Base-by-base conservation (phyloP, 1,140 invertebrate genomes). In the Drepana arcuata region DNA sequence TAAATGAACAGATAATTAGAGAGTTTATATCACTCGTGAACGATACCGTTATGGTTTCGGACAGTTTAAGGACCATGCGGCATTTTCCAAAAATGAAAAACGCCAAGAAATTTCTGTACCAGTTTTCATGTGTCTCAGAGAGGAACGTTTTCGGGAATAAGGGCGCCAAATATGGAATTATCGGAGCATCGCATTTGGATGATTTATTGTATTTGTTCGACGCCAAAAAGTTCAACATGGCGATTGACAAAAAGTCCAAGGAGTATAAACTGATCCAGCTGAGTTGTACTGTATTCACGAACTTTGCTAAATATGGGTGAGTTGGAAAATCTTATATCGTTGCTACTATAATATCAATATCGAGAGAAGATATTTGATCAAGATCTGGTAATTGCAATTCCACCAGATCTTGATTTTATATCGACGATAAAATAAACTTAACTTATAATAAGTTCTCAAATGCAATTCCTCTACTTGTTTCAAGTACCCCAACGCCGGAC, bases 261-360 rank as follows among this genome's bases (percentile, higher is more conserved):
- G 49, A 57, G 15, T 61, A 64, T 26, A 61, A 66, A 26, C 67
- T 85, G 54, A 58, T 71, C 1, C 51, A 75, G 26, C 58, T 78
- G 16, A 57, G 78, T 4, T 83, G 78, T 9, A 80, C 71, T 16
- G 29, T 86, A 3, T 84, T 85, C 64, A 73, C 85, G 0, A 86
- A 86, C 35, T 87, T 87, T 42, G 84, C 84, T 2, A 86, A 84
- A 59, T 73, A 75, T 51, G 72, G 79, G 86, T 87, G 57, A 64
- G 69, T 62, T n/a, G 9, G 14, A 34, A n/a, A n/a, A n/a, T n/a
- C n/a, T n/a, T n/a, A n/a, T n/a, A n/a, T n/a, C n/a, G n/a, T n/a
- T n/a, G n/a, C n/a, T n/a, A n/a, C n/a, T n/a, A n/a, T n/a, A n/a
- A n/a, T n/a, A n/a, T n/a, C n/a, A n/a, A n/a, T n/a, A n/a, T n/a